A percentile compares a stretch with the other conserved stretches of the same genome.
Evolutionary conservation across 2,888 invertebrate genomes (phyloP).

Genomic region (Mythimna lalbum): DNA sequence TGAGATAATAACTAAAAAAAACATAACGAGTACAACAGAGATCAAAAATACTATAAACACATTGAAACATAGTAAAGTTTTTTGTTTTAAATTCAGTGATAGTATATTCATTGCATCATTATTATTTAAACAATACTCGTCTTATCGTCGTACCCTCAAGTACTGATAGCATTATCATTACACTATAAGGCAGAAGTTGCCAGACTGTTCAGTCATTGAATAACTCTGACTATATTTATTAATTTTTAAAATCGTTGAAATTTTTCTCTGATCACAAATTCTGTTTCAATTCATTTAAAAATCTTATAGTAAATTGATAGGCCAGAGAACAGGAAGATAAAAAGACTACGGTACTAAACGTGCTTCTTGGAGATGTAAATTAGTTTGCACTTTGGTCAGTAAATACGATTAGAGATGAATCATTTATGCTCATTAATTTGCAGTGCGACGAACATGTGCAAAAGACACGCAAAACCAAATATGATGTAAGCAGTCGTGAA

Average conservation of each 20-base stretch:
- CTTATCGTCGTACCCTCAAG: constrained; percentile 35
- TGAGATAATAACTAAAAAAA: neutral
- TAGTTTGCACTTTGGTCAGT: constrained; percentile 39
- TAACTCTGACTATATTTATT: neutral
- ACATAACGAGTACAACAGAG: constrained; percentile 1
- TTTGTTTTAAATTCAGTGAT: constrained; percentile 18
- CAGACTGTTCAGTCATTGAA: constrained; percentile 38
- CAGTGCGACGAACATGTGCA: constrained; percentile 56
- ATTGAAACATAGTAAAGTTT: constrained; percentile 24
- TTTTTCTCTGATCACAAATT: neutral
- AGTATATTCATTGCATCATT: constrained; percentile 57
- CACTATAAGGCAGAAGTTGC: constrained; percentile 28
- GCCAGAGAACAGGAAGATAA: neutral
- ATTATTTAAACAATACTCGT: constrained; percentile 57
- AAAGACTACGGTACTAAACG: neutral
- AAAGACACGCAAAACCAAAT: constrained; percentile 56
- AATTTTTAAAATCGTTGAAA: neutral
- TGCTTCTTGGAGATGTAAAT: constrained; percentile 23
- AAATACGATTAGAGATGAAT: constrained; percentile 62
- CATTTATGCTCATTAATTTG: constrained; percentile 58
- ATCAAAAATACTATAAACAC: neutral
- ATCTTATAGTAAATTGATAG: neutral
- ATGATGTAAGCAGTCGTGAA: constrained; percentile 74
- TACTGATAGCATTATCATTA: constrained; percentile 50
- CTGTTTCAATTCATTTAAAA: neutral